phyloP scores from a whole-genome alignment of 2,888 invertebrate species.

The Magallana nippona region DNA sequence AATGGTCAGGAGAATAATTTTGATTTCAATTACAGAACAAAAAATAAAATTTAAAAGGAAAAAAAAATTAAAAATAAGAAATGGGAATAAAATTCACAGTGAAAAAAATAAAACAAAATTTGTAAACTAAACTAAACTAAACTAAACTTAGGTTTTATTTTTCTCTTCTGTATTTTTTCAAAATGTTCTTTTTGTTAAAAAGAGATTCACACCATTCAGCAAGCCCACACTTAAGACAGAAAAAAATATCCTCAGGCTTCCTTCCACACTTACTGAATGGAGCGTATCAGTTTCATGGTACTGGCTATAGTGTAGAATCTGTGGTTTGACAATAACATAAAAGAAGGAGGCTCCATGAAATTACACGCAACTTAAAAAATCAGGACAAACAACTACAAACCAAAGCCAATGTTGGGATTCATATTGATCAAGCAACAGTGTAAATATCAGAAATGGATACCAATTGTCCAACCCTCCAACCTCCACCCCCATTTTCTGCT shows the following conservation, averaged over 20 bases:
- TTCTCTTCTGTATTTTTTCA: not conserved
- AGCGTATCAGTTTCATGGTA: slow-evolving; percentile 73
- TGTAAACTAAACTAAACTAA: not conserved
- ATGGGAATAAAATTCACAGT: slow-evolving; percentile 2
- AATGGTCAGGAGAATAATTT: no score
- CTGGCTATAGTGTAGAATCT: slow-evolving; percentile 76
- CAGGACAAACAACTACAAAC: slow-evolving; percentile 13
- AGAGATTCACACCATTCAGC: slow-evolving; percentile 28
- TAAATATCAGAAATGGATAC: not conserved
- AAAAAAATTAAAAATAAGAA: not conserved
- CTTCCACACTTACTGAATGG: slow-evolving; percentile 75
- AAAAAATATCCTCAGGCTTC: slow-evolving; percentile 35
- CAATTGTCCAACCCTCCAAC: no score
- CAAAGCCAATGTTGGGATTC: slow-evolving; percentile 10
- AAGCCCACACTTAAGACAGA: slow-evolving; percentile 31
- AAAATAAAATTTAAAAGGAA: not conserved
- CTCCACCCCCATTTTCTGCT: no score
- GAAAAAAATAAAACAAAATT: slow-evolving; percentile 35
- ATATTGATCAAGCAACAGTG: not conserved
- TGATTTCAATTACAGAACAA: no score
- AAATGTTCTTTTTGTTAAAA: not conserved
- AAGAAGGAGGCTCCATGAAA: slow-evolving; percentile 4
- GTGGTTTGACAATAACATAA: slow-evolving; percentile 40
- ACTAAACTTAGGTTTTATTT: slow-evolving; percentile 22
- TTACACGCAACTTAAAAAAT: slow-evolving; percentile 27